phyloP scores from a whole-genome alignment of 2,113 vertebrate genomes.

The Pelecanus crispus region DNA sequence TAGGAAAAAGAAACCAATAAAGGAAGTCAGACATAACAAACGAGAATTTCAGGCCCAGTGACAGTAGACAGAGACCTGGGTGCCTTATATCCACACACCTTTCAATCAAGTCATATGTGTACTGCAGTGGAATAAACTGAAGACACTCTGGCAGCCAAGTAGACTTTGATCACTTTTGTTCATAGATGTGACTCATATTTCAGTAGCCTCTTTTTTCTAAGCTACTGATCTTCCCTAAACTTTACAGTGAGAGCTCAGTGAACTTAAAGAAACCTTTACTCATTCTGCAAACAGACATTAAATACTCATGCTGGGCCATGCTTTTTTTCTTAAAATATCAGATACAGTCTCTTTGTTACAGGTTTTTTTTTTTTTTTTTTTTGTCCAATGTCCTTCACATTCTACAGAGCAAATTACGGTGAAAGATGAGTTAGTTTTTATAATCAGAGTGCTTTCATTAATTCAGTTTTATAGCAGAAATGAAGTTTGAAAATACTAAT shows the following conservation, averaged over 20 bases:
- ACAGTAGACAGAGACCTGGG: not conserved
- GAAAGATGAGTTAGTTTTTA: not conserved
- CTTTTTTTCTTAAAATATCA: not conserved
- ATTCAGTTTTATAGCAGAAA: not conserved
- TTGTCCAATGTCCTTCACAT: not conserved
- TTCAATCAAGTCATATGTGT: not conserved
- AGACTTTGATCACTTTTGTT: slow-evolving; percentile 42
- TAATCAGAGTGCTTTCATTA: not conserved
- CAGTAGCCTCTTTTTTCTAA: not conserved
- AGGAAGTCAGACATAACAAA: not conserved
- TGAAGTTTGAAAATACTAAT: not conserved
- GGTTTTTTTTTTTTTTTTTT: not conserved
- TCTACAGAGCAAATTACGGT: not conserved
- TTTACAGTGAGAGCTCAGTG: not conserved
- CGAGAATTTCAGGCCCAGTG: not conserved
- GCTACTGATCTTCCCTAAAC: slow-evolving; percentile 9
- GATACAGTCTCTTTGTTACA: not conserved
- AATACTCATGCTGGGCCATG: not conserved
- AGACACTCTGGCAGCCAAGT: not conserved
- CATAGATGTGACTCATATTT: slow-evolving; percentile 1
- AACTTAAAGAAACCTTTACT: slow-evolving; percentile 6
- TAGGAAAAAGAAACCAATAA: not conserved
- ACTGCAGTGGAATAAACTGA: slow-evolving; percentile 5
- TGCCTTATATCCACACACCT: not conserved
- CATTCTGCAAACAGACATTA: not conserved